Evolutionary conservation across 1,140 invertebrate species (phyloP).

Genomic region (Neodiprion fabricii): DNA sequence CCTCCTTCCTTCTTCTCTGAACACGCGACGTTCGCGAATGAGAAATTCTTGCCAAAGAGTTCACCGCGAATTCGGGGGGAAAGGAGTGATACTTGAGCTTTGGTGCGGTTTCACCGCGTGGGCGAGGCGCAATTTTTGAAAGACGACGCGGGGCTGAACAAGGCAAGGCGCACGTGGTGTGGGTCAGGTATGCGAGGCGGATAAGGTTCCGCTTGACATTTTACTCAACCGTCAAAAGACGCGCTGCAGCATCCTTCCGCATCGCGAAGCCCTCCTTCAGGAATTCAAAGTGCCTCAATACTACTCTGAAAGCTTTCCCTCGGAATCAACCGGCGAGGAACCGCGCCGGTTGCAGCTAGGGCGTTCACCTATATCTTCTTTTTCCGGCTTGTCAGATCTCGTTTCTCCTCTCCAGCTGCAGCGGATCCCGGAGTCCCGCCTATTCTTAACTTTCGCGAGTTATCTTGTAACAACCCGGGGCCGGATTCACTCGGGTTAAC

Average conservation of each 20-base stretch:
- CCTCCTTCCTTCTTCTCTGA: no score
- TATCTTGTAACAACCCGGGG: neutral
- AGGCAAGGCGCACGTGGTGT: neutral
- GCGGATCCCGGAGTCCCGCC: neutral
- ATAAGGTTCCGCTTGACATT: constrained; percentile 5
- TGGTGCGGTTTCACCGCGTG: no score
- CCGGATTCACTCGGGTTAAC: neutral
- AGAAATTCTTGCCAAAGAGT: neutral
- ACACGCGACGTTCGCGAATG: neutral
- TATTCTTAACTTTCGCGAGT: neutral
- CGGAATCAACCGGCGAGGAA: neutral
- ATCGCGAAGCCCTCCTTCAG: neutral
- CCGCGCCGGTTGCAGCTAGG: no score
- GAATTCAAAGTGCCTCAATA: neutral
- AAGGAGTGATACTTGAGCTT: no score
- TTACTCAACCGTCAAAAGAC: constrained; percentile 2
- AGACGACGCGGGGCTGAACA: no score
- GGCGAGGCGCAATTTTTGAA: neutral
- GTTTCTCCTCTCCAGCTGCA: neutral
- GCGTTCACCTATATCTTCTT: neutral
- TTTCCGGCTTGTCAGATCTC: neutral
- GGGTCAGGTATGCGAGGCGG: constrained; percentile 3
- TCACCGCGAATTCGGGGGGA: neutral
- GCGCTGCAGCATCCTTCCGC: neutral
- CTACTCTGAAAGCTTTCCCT: neutral